A percentile compares a stretch with the other conserved stretches of the same genome.
phyloP scores from a whole-genome alignment of 2,797 vertebrate species.

The Sebastiscus albofasciatus region DNA sequence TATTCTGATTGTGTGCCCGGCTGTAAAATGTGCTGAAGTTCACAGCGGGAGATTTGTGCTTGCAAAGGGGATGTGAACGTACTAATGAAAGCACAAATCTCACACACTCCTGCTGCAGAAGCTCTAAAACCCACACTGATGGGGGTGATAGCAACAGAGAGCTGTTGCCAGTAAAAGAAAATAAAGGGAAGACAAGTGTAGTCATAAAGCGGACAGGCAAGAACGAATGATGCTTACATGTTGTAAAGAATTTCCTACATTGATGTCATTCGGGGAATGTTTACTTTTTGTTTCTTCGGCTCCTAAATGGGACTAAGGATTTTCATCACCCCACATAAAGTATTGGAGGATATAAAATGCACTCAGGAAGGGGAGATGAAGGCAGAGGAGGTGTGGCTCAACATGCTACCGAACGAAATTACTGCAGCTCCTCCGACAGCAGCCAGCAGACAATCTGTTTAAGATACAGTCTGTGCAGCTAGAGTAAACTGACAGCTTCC shows the following conservation, averaged over 20 bases:
- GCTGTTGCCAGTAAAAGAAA: slow-evolving; percentile 1
- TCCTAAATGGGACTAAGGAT: neutral
- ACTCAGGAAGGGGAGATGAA: neutral
- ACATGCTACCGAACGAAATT: slow-evolving; percentile 1
- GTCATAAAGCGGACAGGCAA: slow-evolving; percentile 5
- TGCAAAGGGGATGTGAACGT: slow-evolving; percentile 15
- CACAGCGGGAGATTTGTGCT: slow-evolving; percentile 22
- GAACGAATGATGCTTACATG: slow-evolving; percentile 3
- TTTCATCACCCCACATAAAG: neutral
- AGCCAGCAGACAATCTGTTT: slow-evolving; percentile 45
- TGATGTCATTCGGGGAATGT: neutral
- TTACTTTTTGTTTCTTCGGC: neutral
- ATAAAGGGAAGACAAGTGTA: slow-evolving; percentile 7
- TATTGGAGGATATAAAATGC: neutral
- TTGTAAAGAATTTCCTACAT: slow-evolving; percentile 4
- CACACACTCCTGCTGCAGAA: slow-evolving; percentile 2
- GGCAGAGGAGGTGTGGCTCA: slow-evolving; percentile 12
- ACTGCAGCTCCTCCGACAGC: slow-evolving; percentile 31
- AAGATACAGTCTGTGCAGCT: slow-evolving; percentile 58
- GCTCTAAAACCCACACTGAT: slow-evolving; percentile 39
- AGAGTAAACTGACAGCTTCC: slow-evolving; percentile 55
- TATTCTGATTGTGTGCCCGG: slow-evolving; percentile 3
- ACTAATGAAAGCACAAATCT: slow-evolving; percentile 60
- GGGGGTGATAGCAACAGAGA: slow-evolving; percentile 7
- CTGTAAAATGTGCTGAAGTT: slow-evolving; percentile 34